Base-by-base conservation (phyloP, 2,888 invertebrate genomes). In the Oligia latruncula region DNA sequence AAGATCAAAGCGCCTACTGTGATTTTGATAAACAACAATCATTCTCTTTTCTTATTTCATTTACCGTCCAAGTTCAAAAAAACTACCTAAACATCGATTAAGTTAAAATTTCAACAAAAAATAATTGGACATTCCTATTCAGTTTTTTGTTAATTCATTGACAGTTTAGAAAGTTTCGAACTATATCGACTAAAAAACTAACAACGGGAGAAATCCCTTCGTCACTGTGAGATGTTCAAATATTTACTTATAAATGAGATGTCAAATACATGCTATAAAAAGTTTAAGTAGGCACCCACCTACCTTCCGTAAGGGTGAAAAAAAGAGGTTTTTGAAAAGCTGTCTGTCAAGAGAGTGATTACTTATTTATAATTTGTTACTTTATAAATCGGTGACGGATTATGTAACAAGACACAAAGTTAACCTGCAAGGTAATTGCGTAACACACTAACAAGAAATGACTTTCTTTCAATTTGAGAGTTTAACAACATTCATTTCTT, bases 171-270 rank as follows among this genome's bases (percentile, higher is more conserved):
- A 88, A 90, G 89, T 88, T 78, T 76, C 71, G 81, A 88, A 87
- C 85, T 83, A 89, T 90, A 83, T 86, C 80, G 75, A 68, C 43
- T 23, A 83, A 86, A 90, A 87, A 89, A 83, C 73, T 66, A 93
- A 94, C 92, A 92, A 95, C 90, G 60, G 84, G 71, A 77, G 58
- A 86, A 49, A 83, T 85, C 72, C 90, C 91, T 92, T 92, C 84
- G 89, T 89, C 94, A 94, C 89, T 89, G 90, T 89, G 87, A 88
- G 83, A 78, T 77, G 88, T 80, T 91, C 90, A 93, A 94, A 94
- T 92, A 92, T 94, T 94, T 92, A 92, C 90, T 83, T 77, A 89
- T 84, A 93, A 95, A 93, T 91, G 92, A 94, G 92, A 90, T 93
- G 94, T 95, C 93, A 94, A 93, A 90, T 71, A 23, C 29, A 90